Percentiles rank a stretch among this genome's conserved stretches.
Evolutionary conservation across 1,140 invertebrate genomes (phyloP).

Genomic region (Steinernema khuongi): DNA sequence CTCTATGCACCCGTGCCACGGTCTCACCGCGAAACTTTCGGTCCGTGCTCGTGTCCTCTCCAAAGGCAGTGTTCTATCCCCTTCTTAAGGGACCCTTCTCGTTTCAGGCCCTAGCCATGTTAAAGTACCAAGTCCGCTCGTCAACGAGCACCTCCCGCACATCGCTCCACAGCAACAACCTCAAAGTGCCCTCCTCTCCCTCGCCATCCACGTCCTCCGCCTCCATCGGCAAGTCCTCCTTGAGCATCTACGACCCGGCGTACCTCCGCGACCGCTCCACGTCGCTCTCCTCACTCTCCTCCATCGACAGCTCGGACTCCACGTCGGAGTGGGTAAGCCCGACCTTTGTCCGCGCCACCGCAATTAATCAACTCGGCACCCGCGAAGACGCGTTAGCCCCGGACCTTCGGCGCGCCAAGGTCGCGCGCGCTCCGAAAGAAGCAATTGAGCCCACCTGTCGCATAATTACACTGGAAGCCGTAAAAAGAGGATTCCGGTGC

Average conservation of each 20-base stretch:
- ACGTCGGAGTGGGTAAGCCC: not conserved
- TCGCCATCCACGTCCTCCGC: not conserved
- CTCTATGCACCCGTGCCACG: too few species aligned
- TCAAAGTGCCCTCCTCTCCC: not conserved
- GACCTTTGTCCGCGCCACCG: not conserved
- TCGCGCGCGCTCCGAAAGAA: not conserved
- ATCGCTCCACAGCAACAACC: not conserved
- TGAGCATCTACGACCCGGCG: constrained; percentile 5
- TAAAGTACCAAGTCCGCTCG: constrained; percentile 6
- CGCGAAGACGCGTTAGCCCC: too few species aligned
- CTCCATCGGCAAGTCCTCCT: not conserved
- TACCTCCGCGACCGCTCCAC: not conserved
- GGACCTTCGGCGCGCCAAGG: not conserved
- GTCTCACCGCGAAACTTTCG: too few species aligned
- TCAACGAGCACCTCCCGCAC: constrained; percentile 1
- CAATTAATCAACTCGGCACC: constrained; percentile 13
- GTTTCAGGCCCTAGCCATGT: not conserved
- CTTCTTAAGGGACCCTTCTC: not conserved
- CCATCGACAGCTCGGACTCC: constrained; percentile 5
- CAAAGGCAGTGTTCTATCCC: not conserved
- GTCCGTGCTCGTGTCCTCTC: not conserved
- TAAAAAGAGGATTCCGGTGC: not conserved
- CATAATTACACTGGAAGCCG: constrained; percentile 1
- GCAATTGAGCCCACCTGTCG: not conserved
- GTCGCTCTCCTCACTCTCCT: not conserved